phyloP scores from a whole-genome alignment of 2,888 invertebrate species.

The Pollenia amentaria region DNA sequence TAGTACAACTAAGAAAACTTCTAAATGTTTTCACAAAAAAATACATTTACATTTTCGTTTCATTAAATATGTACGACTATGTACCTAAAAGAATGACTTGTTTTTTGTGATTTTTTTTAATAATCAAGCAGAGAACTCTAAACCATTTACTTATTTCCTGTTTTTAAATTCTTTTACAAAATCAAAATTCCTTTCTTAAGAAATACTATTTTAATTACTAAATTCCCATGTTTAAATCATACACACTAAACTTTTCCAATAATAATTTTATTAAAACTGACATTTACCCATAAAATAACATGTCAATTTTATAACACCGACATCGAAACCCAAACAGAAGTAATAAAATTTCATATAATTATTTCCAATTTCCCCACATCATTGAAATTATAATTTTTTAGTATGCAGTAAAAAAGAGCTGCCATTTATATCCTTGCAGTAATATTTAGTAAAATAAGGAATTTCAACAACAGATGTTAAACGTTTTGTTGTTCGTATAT shows the following conservation, averaged over 20 bases:
- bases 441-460: conserved; percentile 31
- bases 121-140: not conserved
- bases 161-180: conserved; percentile 15
- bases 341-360: conserved; percentile 35
- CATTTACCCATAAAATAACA: conserved; percentile 44
- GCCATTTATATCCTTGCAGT: conserved; percentile 65
- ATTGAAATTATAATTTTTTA: conserved; percentile 36
- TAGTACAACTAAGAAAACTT: too few relatives aligned
- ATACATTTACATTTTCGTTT: too few relatives aligned
- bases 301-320: conserved; percentile 59
- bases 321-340: conserved; percentile 19
- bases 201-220: not conserved
- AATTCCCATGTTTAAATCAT: conserved; percentile 41
- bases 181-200: conserved; percentile 42
- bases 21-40: too few relatives aligned
- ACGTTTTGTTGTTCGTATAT: conserved; percentile 45
- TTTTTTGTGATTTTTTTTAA: too few relatives aligned
- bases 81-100: too few relatives aligned
- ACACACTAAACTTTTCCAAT: not conserved
- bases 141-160: conserved; percentile 31
- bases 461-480: conserved; percentile 74
- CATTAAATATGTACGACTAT: too few relatives aligned
- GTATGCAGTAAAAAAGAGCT: conserved; percentile 48
- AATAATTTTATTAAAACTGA: not conserved
- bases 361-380: conserved; percentile 64